Conservation (phyloP, 2,797 vertebrate species). For the Limosa lapponica region DNA sequence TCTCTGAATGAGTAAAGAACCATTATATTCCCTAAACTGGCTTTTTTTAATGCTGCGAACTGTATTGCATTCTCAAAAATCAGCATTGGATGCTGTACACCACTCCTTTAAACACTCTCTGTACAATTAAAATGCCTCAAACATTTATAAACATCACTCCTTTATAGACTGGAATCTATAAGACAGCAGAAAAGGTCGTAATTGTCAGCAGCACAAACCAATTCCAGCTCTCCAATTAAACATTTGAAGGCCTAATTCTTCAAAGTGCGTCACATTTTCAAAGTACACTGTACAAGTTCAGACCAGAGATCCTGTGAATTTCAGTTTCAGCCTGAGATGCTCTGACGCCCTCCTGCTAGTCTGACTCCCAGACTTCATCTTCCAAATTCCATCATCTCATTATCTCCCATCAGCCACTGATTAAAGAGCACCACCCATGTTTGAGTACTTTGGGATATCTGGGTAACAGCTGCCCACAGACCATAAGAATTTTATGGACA, state of each 20-base stretch:
- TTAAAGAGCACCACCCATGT: background rate
- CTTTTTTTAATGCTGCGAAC: background rate
- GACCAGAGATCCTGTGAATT: background rate
- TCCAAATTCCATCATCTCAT: background rate
- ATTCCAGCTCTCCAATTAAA: background rate
- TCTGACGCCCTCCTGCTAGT: background rate
- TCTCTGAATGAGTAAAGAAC: background rate
- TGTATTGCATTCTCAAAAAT: background rate
- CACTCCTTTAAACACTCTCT: background rate
- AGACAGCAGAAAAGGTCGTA: background rate
- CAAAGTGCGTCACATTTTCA: background rate
- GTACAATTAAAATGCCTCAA: background rate
- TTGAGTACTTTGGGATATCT: background rate
- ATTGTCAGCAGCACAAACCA: background rate
- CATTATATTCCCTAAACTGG: background rate
- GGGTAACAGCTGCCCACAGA: background rate
- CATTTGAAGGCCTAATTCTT: background rate
- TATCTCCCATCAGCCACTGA: background rate
- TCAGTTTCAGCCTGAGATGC: background rate
- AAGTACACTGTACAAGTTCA: background rate
- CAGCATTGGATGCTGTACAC: background rate
- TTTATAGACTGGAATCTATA: background rate
- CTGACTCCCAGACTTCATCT: background rate
- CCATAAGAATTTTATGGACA: background rate
- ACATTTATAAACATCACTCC: background rate